These are phyloP conservation scores for Platygyra sinensis DNA, from an alignment of 64 coral and sea anemone species.

Conservation along the genomic window DNA sequence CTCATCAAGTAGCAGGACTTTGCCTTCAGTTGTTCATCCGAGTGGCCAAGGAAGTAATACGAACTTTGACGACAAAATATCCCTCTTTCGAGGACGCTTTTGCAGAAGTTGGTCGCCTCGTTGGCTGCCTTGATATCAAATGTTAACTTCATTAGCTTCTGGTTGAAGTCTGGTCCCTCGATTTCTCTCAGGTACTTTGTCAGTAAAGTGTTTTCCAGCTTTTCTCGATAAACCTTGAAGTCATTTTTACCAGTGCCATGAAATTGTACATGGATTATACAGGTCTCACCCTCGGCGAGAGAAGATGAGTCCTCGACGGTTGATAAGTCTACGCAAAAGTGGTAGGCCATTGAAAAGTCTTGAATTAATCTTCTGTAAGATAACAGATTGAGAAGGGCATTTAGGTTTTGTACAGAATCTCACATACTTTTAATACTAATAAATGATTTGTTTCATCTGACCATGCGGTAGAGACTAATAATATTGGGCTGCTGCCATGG, in stretches of 20 bases:
- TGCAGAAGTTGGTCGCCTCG: neutral
- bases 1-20: constrained; percentile 60
- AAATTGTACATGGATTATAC: neutral
- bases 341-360: neutral
- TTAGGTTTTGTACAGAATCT: too few relatives aligned
- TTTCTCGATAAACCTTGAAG: neutral
- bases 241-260: neutral
- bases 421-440: too few relatives aligned
- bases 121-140: neutral
- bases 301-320: neutral
- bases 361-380: neutral
- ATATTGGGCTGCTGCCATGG: too few relatives aligned
- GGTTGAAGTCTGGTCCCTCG: neutral
- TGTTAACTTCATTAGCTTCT: constrained; percentile 6
- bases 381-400: neutral
- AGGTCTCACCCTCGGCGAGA: neutral
- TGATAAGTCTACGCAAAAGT: neutral
- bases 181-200: constrained; percentile 14
- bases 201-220: neutral
- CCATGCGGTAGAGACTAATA: too few relatives aligned
- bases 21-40: constrained; percentile 51
- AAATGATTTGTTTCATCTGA: too few relatives aligned
- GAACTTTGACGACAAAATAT: constrained; percentile 28
- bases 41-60: constrained; percentile 59
- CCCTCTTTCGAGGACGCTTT: constrained; percentile 4